Base-by-base conservation (phyloP, 2,797 vertebrate genomes). In the Gouania willdenowi region DNA sequence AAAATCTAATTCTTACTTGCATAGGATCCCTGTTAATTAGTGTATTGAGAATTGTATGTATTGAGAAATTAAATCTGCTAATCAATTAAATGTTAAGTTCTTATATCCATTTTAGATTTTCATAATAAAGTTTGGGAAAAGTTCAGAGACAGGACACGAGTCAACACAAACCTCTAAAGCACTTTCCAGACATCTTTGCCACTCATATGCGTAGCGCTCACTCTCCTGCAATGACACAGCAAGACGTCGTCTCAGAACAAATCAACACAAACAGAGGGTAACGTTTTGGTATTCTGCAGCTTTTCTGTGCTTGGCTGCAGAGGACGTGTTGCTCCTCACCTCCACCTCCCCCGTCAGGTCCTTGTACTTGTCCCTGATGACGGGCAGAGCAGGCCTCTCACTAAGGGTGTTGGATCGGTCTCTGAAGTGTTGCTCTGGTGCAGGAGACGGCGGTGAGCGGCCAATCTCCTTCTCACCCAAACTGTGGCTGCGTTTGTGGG, bases 361-460 rank as follows among this genome's bases (percentile, higher is more conserved):
- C 79, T 92, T 99, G 89, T 99, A 99, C 55, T 97, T 99, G 92
- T 99, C 97, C 8, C 97, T 89, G 84, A 99, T 98, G 60, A 99
- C 88, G 0, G 96, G 97, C 75, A 99, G 82, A 0, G 90, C 88
- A 0, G 95, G 91, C 61, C 93, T 97, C 83, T 99, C 97, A 1
- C 83, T 98, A 21, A 98, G 83, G 1, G 95, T 98, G 77, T 91
- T 97, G 0, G 97, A 97, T 0, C 95, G 87, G 55, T 98, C 97
- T 64, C 95, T 84, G 63, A 98, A 98, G 0, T 89, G 89, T 77
- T 93, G 93, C 34, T 99, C 95, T 14, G 88, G 77, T 20, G 88
- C 89, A 0, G 91, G 88, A 32, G 92, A 84, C 0, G 91, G 89
- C 0, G 91, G 91, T 6, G 88, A 90, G 12, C 86, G 91, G 6